These are phyloP conservation scores for Aricia agestis DNA, from an alignment of 1,140 invertebrate species.

Conservation along the genomic window DNA sequence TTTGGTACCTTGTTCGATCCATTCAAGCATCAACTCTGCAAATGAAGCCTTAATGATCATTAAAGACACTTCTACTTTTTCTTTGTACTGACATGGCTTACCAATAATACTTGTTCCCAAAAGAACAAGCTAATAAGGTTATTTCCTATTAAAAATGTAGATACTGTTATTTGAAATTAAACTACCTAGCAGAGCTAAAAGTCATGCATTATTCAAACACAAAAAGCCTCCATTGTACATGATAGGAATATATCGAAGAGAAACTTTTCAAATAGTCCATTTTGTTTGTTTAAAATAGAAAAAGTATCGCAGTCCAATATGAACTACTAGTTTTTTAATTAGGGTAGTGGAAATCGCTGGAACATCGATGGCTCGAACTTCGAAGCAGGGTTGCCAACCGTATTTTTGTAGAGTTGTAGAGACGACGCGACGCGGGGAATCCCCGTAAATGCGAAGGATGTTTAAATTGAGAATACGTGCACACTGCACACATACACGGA, in stretches of 20 bases:
- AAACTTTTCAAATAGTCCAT: constrained; percentile 1
- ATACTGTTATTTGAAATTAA: not conserved
- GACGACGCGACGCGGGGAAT: too few relatives aligned
- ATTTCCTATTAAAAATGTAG: not conserved
- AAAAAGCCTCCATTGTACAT: constrained; percentile 6
- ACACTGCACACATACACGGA: too few relatives aligned
- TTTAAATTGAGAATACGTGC: too few relatives aligned
- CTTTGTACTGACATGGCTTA: too few relatives aligned
- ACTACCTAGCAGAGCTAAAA: not conserved
- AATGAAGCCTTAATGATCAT: too few relatives aligned
- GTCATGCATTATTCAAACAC: not conserved
- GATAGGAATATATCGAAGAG: not conserved
- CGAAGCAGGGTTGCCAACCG: not conserved
- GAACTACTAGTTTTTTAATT: constrained; percentile 10
- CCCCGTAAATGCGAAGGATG: too few relatives aligned
- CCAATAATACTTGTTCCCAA: too few relatives aligned
- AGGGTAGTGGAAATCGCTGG: constrained; percentile 8
- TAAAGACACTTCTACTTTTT: too few relatives aligned
- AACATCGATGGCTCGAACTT: constrained; percentile 3
- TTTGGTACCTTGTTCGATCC: too few relatives aligned
- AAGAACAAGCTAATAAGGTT: too few relatives aligned
- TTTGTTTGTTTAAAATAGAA: constrained; percentile 11
- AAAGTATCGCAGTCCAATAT: not conserved
- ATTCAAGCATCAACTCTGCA: too few relatives aligned
- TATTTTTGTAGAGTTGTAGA: too few relatives aligned